phyloP scores from a whole-genome alignment of 1,140 invertebrate genomes.

The Venustaconcha ellipsiformis region DNA sequence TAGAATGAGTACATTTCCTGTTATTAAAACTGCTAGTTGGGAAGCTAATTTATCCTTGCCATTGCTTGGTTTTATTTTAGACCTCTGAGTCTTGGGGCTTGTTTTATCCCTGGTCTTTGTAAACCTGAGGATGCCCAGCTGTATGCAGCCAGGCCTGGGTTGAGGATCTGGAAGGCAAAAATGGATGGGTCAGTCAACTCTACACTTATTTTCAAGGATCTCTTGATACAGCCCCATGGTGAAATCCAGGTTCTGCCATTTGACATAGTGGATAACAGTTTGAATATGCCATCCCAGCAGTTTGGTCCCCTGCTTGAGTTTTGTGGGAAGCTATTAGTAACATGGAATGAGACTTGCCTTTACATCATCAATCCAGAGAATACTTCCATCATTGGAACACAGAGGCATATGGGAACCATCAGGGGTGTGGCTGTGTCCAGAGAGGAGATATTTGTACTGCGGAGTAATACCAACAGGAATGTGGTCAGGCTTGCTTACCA shows the following conservation, averaged over 20 bases:
- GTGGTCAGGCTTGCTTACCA: slow-evolving; percentile 50
- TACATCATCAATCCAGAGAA: slow-evolving; percentile 81
- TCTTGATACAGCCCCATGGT: slow-evolving; percentile 62
- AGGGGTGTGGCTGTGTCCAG: slow-evolving; percentile 75
- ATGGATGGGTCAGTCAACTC: slow-evolving; percentile 81
- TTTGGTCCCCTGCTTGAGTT: slow-evolving; percentile 80
- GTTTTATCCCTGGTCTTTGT: slow-evolving; percentile 60
- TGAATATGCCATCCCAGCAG: slow-evolving; percentile 61
- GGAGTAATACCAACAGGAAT: slow-evolving; percentile 60
- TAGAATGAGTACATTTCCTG: too few species aligned
- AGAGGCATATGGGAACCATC: slow-evolving; percentile 70
- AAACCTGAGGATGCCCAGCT: slow-evolving; percentile 69
- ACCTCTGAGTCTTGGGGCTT: slow-evolving; percentile 58
- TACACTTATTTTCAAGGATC: slow-evolving; percentile 85
- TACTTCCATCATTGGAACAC: slow-evolving; percentile 69
- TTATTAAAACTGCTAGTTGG: too few species aligned
- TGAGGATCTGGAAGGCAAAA: slow-evolving; percentile 85
- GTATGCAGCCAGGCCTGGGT: slow-evolving; percentile 82
- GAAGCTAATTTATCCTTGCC: too few species aligned
- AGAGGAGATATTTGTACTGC: slow-evolving; percentile 84
- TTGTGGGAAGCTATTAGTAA: slow-evolving; percentile 79
- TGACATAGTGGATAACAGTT: slow-evolving; percentile 10
- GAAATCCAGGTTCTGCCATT: slow-evolving; percentile 45
- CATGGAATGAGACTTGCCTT: slow-evolving; percentile 79
- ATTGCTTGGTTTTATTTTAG: too few species aligned